These are phyloP conservation scores for Halictus ligatus DNA, from an alignment of 2,888 invertebrate genomes.

Conservation along the genomic window DNA sequence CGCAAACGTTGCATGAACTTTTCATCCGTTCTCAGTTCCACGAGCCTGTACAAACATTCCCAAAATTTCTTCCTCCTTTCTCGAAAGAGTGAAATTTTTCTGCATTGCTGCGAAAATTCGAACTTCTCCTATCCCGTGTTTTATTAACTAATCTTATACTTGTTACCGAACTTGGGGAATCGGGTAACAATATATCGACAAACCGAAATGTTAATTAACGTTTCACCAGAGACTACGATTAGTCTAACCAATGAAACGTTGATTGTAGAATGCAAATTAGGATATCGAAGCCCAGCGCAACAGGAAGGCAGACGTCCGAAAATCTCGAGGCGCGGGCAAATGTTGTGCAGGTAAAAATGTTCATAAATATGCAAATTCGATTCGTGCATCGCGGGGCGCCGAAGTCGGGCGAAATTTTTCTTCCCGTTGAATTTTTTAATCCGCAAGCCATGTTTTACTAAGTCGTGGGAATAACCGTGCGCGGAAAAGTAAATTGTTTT, in stretches of 20 bases:
- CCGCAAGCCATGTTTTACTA: constrained; percentile 1
- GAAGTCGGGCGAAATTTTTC: constrained; percentile 12
- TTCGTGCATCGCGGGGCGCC: background rate
- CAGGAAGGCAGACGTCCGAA: background rate
- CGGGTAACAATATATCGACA: background rate
- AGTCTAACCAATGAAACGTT: background rate
- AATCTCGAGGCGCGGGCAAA: background rate
- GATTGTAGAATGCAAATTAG: background rate
- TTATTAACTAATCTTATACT: background rate
- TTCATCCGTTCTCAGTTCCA: background rate
- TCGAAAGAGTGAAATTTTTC: background rate
- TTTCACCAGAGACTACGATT: background rate
- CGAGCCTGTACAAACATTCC: background rate
- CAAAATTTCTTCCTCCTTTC: background rate
- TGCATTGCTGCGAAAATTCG: background rate
- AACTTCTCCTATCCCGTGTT: background rate
- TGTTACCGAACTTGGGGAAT: background rate
- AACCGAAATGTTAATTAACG: background rate
- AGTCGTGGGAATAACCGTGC: constrained; percentile 11
- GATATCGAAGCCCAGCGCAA: background rate
- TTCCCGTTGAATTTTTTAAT: constrained; percentile 21
- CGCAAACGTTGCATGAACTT: too few species aligned
- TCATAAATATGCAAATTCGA: constrained; percentile 13
- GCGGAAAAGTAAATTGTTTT: constrained; percentile 18
- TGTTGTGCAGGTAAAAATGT: background rate